A percentile compares a stretch with the other conserved stretches of the same genome.
Conservation (phyloP, 1,140 invertebrate genomes). For the Lordiphosa clarofinis region DNA sequence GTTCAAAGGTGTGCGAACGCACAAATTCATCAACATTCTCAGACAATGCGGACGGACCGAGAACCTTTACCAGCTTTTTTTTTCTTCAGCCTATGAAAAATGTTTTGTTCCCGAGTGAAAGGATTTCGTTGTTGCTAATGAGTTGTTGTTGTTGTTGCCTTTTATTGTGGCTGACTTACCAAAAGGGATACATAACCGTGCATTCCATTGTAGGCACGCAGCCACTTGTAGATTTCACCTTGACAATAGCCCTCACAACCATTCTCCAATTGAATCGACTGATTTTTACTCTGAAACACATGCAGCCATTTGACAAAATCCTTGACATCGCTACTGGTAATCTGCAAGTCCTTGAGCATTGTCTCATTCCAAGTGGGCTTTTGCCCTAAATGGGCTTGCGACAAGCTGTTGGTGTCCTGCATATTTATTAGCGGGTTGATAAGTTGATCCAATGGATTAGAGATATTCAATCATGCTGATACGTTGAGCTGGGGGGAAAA, state of each 20-base stretch:
- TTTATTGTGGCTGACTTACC: constrained; percentile 52
- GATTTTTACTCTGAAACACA: constrained; percentile 43
- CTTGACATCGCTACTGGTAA: constrained; percentile 37
- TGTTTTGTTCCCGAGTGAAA: constrained; percentile 33
- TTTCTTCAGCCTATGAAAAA: constrained; percentile 34
- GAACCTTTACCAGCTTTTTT: constrained; percentile 14
- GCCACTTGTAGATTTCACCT: constrained; percentile 63
- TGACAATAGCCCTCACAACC: constrained; percentile 66
- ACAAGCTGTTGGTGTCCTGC: constrained; percentile 40
- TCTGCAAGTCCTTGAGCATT: constrained; percentile 26
- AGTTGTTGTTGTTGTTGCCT: neutral
- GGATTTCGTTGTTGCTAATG: constrained; percentile 27
- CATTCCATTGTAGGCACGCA: constrained; percentile 61
- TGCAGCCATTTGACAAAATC: constrained; percentile 46
- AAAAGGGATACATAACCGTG: constrained; percentile 75
- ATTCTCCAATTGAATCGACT: constrained; percentile 8
- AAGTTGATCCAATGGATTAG: too few species aligned
- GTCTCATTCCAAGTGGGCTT: constrained; percentile 30
- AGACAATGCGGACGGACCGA: neutral
- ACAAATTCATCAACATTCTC: constrained; percentile 26
- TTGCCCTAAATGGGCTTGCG: constrained; percentile 8
- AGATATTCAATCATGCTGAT: too few species aligned
- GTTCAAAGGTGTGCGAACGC: constrained; percentile 32
- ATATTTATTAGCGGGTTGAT: constrained; percentile 14
- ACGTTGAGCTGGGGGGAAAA: too few species aligned